Evolutionary conservation across 2,797 vertebrate species (phyloP), one percentile per base, ranked within the genome.

Genomic region (Sternotherus odoratus): DNA sequence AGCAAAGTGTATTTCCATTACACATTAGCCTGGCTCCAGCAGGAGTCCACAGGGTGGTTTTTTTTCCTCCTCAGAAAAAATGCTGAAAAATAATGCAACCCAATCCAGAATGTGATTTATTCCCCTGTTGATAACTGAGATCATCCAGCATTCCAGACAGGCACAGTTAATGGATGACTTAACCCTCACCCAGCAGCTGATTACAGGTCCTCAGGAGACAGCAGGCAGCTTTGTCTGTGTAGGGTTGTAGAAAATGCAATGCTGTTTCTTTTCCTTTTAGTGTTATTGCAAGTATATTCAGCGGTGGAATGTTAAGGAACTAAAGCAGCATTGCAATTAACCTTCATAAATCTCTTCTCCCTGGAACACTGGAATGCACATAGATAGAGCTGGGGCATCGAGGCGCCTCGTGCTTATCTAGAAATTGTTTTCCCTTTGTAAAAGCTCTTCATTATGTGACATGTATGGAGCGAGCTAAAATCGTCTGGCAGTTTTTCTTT

Each of bases 141-240:
- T 98, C 97, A 97, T 96, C 95, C 94, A 94, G 94, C 90, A 88
- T 97, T 98, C 96, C 97, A 94, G 94, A 96, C 96, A 91, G 51
- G 92, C 95, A 90, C 88, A 92, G 97, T 97, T 98, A 98, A 98
- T 98, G 97, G 98, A 97, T 98, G 97, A 97, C 96, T 97, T 98
- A 97, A 92, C 96, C 96, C 93, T 94, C 79, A 79, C 94, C 92
- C 80, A 1, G 86, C 94, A 95, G 93, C 97, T 91, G 82, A 96
- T 97, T 94, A 96, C 92, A 39, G 60, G 90, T 97, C 95, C 96
- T 96, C 89, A 6, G 92, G 97, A 97, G 97, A 95, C 95, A 51
- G 48, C 92, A 93, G 88, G 89, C 50, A 87, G 94, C 91, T 95
- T 92, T 83, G 86, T 92, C 95, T 95, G 89, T 87, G 8, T 93